phyloP scores from a whole-genome alignment of 1,140 invertebrate species.

The Polypedilum vanderplanki region DNA sequence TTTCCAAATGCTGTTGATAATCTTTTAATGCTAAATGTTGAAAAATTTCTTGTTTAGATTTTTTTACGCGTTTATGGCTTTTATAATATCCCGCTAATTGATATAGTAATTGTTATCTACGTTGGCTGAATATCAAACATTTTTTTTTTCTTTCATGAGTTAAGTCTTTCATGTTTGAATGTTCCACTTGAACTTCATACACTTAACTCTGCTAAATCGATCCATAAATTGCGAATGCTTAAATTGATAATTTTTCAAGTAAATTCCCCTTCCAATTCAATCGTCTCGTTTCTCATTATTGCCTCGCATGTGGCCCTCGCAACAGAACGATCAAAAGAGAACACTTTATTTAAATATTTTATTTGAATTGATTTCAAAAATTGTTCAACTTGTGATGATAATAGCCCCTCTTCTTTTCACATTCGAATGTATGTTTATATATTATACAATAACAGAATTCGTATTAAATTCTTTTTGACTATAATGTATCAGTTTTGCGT shows the following conservation, averaged over 20 bases:
- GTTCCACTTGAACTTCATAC: background rate
- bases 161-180: background rate
- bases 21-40: too few relatives aligned
- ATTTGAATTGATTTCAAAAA: slow-evolving; percentile 28
- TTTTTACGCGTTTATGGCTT: too few relatives aligned
- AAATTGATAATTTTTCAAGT: slow-evolving; percentile 6
- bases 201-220: background rate
- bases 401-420: background rate
- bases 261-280: too few relatives aligned
- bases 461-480: background rate
- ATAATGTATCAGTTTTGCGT: background rate
- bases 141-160: too few relatives aligned
- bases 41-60: too few relatives aligned
- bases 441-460: background rate
- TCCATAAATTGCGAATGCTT: slow-evolving; percentile 10
- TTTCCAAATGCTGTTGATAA: too few relatives aligned
- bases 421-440: background rate
- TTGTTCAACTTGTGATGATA: slow-evolving; percentile 9
- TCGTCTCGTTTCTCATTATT: background rate
- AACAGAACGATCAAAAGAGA: background rate
- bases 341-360: slow-evolving; percentile 27
- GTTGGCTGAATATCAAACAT: too few relatives aligned
- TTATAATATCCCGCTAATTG: too few relatives aligned
- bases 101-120: too few relatives aligned
- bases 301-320: background rate